phyloP scores from a whole-genome alignment of 2,888 invertebrate genomes.

The Villa cingulata region DNA sequence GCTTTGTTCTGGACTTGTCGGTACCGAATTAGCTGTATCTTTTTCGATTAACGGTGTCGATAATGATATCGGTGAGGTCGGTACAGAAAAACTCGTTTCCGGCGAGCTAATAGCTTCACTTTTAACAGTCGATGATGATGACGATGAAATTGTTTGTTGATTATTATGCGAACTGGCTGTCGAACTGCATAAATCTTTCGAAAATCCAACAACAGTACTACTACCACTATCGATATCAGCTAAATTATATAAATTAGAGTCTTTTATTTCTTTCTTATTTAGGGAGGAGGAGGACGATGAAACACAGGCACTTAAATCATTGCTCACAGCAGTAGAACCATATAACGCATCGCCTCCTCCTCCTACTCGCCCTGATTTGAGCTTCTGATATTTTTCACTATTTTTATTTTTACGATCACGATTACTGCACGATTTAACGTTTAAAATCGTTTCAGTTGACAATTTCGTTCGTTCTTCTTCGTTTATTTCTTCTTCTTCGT shows the following conservation, averaged over 20 bases:
- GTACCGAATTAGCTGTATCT: slow-evolving; percentile 46
- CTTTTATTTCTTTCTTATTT: slow-evolving; percentile 6
- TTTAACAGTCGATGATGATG: slow-evolving; percentile 35
- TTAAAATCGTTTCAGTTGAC: neutral
- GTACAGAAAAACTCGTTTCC: slow-evolving; percentile 36
- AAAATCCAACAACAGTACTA: no score
- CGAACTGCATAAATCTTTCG: neutral
- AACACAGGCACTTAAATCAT: slow-evolving; percentile 19
- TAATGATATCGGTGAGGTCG: slow-evolving; percentile 38
- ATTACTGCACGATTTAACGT: neutral
- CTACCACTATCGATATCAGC: slow-evolving; percentile 1
- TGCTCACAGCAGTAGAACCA: slow-evolving; percentile 9
- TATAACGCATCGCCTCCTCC: slow-evolving; percentile 12
- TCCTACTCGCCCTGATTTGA: slow-evolving; percentile 17
- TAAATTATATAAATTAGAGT: no score
- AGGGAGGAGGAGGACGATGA: slow-evolving; percentile 19
- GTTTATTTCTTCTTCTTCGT: slow-evolving; percentile 13
- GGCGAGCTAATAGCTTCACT: slow-evolving; percentile 25
- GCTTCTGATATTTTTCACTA: slow-evolving; percentile 10
- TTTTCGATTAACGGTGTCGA: slow-evolving; percentile 35
- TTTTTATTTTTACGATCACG: slow-evolving; percentile 8
- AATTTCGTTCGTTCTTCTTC: slow-evolving; percentile 11
- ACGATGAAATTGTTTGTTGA: slow-evolving; percentile 20
- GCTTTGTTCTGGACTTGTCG: slow-evolving; percentile 51
- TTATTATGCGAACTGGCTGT: neutral